Conservation (phyloP, 2,888 invertebrate genomes). For the Taenaris catops region DNA sequence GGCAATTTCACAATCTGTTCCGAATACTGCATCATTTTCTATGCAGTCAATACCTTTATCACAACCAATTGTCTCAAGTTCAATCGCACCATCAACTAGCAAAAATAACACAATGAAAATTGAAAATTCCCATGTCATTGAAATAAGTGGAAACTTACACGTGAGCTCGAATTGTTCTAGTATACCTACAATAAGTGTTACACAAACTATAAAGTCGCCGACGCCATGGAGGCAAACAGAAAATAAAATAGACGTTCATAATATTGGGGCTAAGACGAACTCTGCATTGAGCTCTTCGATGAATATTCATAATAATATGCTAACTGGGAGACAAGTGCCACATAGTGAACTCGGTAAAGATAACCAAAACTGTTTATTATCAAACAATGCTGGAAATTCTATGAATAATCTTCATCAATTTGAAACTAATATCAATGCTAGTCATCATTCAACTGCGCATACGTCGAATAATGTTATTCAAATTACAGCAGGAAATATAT, state of each 20-base stretch:
- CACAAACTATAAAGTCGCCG: constrained; percentile 67
- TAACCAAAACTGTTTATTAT: constrained; percentile 57
- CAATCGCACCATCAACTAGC: constrained; percentile 58
- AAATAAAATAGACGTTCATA: constrained; percentile 58
- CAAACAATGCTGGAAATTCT: constrained; percentile 42
- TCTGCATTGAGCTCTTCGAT: constrained; percentile 42
- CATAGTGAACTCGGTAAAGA: constrained; percentile 56
- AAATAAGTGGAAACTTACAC: constrained; percentile 69
- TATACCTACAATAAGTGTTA: constrained; percentile 67
- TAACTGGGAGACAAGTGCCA: constrained; percentile 41
- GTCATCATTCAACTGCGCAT: constrained; percentile 58
- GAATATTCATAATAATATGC: constrained; percentile 49
- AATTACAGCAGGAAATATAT: constrained; percentile 70
- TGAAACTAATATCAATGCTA: constrained; percentile 54
- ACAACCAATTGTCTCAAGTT: constrained; percentile 71
- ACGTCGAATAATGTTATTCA: constrained; percentile 68
- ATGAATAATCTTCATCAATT: constrained; percentile 60
- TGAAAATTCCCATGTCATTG: constrained; percentile 68
- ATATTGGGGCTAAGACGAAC: constrained; percentile 49
- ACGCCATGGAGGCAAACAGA: constrained; percentile 70
- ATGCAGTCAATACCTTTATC: constrained; percentile 69
- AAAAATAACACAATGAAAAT: constrained; percentile 57
- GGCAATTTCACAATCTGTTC: constrained; percentile 69
- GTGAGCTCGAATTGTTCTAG: constrained; percentile 50
- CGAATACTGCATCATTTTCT: constrained; percentile 54